Base-by-base conservation (phyloP, 2,797 vertebrate genomes). In the Mormyrops boulengeri region DNA sequence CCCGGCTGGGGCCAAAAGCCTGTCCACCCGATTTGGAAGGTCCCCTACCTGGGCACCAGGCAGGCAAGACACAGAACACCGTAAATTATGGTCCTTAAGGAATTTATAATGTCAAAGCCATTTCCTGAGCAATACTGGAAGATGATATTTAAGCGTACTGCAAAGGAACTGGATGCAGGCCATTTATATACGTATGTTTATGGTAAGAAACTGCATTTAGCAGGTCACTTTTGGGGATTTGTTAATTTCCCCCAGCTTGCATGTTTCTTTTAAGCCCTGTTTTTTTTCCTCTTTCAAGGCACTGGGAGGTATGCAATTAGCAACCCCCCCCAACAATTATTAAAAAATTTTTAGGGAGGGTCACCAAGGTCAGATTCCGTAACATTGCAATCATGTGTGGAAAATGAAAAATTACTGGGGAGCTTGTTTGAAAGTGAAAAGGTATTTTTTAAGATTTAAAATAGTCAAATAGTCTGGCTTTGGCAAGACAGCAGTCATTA, bases 31-130 rank as follows among this genome's bases (percentile, higher is more conserved):
- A n/a, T n/a, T n/a, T n/a, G n/a, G n/a, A n/a, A n/a, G n/a, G n/a
- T n/a, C n/a, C n/a, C n/a, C n/a, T n/a, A n/a, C n/a, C n/a, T n/a
- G n/a, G n/a, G n/a, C n/a, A n/a, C n/a, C n/a, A n/a, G n/a, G n/a
- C n/a, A n/a, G n/a, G n/a, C n/a, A n/a, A n/a, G n/a, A n/a, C n/a
- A 91, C 90, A 94, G 93, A 89, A 92, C 89, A 77, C 91, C 91
- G 87, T 93, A 77, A 94, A 95, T 95, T 93, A 92, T 93, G 93
- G 92, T 90, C 92, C 85, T 92, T 92, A 80, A 89, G 91, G 92
- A 94, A 94, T 94, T 93, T 8, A 90, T 92, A 91, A 90, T 47
- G 90, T 93, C 93, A 93, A 93, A 92, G 92, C 87, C 41, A 52
- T 86, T 88, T 77, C 88, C 89, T 80, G 84, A 89, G 44, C 60